These are phyloP conservation scores for Cydia strobilella DNA, from an alignment of 1,140 invertebrate species.

Conservation along the genomic window DNA sequence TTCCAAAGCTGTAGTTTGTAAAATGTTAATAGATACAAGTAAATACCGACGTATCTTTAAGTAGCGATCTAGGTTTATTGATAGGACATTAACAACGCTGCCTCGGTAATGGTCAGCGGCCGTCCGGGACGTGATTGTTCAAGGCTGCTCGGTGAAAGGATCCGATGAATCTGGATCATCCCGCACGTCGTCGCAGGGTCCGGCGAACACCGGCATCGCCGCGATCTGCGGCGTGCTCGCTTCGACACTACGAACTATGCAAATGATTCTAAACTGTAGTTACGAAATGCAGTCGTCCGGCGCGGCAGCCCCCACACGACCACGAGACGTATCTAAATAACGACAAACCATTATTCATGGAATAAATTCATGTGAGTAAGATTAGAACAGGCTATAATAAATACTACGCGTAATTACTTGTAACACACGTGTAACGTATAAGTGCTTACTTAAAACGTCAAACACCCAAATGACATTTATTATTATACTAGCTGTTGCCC, in stretches of 20 bases:
- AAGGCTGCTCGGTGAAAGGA: constrained; percentile 75
- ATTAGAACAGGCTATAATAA: constrained; percentile 68
- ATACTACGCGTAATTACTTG: constrained; percentile 51
- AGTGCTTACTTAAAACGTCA: no score
- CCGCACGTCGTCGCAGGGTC: constrained; percentile 39
- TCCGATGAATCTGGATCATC: constrained; percentile 74
- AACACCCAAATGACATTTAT: no score
- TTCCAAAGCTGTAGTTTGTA: constrained; percentile 15
- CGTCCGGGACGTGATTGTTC: constrained; percentile 52
- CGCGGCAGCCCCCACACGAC: constrained; percentile 75
- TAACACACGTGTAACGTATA: no score
- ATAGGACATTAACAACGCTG: constrained; percentile 70
- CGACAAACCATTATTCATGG: constrained; percentile 71
- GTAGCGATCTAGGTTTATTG: constrained; percentile 72
- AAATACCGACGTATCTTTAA: constrained; percentile 55
- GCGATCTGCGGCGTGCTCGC: constrained; percentile 29
- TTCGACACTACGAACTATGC: constrained; percentile 72
- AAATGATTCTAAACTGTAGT: constrained; percentile 71
- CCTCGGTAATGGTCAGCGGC: constrained; percentile 69
- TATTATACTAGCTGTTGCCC: no score
- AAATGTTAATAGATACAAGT: constrained; percentile 28
- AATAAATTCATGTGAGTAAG: constrained; percentile 73
- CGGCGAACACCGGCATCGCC: constrained; percentile 9
- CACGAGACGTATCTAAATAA: constrained; percentile 72
- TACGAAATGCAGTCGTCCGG: constrained; percentile 68